Conservation (phyloP, 23 tunicate genomes). For the Styela clava region DNA sequence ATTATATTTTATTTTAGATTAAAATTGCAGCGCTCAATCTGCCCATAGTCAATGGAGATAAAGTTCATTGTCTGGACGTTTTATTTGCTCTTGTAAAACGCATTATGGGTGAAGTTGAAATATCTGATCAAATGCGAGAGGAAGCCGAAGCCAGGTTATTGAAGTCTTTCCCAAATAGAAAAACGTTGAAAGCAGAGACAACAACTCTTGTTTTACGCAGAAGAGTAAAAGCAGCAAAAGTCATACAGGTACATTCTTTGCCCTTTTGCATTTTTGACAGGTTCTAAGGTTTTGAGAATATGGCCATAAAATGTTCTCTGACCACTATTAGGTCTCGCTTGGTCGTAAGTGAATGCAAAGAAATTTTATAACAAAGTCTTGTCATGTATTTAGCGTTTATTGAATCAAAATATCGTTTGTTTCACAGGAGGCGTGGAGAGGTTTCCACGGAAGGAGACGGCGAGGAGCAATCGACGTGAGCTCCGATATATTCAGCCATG, state of each 20-base stretch:
- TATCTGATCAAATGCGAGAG: constrained; percentile 63
- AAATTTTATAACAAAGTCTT: too few species aligned
- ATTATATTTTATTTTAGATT: too few species aligned
- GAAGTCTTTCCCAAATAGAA: constrained; percentile 76
- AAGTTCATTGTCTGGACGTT: constrained; percentile 91
- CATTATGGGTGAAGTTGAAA: constrained; percentile 86
- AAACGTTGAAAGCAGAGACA: constrained; percentile 64
- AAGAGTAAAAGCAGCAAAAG: constrained; percentile 63
- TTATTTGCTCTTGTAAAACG: constrained; percentile 74
- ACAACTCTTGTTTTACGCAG: constrained; percentile 63
- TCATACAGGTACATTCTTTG: constrained; percentile 61
- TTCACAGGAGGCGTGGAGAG: constrained; percentile 22
- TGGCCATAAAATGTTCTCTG: too few species aligned
- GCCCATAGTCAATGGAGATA: constrained; percentile 71
- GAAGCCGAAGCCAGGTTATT: constrained; percentile 76
- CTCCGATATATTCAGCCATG: background rate
- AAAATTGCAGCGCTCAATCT: constrained; percentile 87
- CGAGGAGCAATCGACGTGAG: constrained; percentile 4
- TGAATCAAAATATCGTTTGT: background rate
- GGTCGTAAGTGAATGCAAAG: too few species aligned
- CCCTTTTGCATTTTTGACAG: too few species aligned
- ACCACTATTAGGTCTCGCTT: too few species aligned
- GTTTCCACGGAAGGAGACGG: constrained; percentile 12
- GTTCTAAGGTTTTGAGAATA: too few species aligned
- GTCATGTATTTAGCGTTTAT: too few species aligned